These are phyloP conservation scores for Camponotus fellah DNA, from an alignment of 2,888 invertebrate genomes.

Conservation along the genomic window DNA sequence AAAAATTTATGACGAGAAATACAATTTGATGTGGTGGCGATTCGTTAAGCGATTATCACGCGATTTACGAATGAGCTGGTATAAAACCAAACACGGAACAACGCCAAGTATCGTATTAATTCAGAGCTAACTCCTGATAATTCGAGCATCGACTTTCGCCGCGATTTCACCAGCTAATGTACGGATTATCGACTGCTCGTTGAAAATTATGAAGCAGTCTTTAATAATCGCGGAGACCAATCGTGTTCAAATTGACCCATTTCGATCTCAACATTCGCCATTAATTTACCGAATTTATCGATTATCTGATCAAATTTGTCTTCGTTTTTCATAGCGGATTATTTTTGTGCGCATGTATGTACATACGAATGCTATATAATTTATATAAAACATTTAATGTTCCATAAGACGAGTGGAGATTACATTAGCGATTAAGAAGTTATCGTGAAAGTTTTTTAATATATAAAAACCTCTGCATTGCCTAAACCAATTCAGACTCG, in stretches of 20 bases:
- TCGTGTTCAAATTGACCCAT: constrained; percentile 41
- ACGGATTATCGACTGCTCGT: constrained; percentile 41
- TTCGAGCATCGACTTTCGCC: constrained; percentile 20
- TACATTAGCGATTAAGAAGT: constrained; percentile 18
- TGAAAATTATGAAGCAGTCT: constrained; percentile 55
- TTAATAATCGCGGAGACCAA: constrained; percentile 58
- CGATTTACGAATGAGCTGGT: constrained; percentile 43
- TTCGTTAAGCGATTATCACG: constrained; percentile 45
- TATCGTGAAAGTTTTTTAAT: constrained; percentile 21
- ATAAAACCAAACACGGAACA: constrained; percentile 30
- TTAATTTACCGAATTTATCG: constrained; percentile 62
- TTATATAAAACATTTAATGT: constrained; percentile 13
- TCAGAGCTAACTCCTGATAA: constrained; percentile 42
- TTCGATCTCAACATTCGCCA: constrained; percentile 29
- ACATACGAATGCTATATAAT: neutral
- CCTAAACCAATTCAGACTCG: constrained; percentile 8
- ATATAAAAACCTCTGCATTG: neutral
- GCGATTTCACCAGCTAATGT: constrained; percentile 38
- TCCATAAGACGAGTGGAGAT: constrained; percentile 18
- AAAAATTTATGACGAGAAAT: constrained; percentile 42
- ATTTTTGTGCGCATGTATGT: neutral
- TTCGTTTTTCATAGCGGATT: neutral
- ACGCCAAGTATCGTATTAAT: constrained; percentile 47
- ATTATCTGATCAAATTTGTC: constrained; percentile 22
- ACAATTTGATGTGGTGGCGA: constrained; percentile 23